These are phyloP conservation scores for Zootoca vivipara DNA, from an alignment of 2,113 vertebrate species.

Conservation along the genomic window DNA sequence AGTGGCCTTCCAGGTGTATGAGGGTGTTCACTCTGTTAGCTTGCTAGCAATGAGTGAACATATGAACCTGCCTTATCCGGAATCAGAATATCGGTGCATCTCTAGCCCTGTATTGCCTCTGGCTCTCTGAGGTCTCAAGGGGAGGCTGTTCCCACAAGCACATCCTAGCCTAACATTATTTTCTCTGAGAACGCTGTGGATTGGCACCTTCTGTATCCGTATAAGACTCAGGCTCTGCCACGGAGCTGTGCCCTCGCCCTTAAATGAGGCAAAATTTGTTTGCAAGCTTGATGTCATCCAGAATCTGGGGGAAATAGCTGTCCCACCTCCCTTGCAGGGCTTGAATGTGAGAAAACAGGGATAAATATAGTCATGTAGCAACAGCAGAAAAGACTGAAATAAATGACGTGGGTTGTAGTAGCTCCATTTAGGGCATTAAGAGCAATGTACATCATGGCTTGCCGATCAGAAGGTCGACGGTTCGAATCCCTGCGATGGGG, in stretches of 20 bases:
- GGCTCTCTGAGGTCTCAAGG: background rate
- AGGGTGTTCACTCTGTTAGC: too few relatives aligned
- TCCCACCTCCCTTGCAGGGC: background rate
- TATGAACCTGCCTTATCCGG: background rate
- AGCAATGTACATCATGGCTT: background rate
- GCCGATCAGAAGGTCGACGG: too few relatives aligned
- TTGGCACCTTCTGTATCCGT: too few relatives aligned
- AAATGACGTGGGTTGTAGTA: background rate
- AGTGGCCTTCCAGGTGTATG: too few relatives aligned
- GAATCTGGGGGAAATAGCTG: background rate
- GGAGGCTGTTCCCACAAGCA: too few relatives aligned
- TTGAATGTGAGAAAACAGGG: background rate
- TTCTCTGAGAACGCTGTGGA: background rate
- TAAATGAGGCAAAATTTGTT: background rate
- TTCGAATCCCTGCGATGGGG: too few relatives aligned
- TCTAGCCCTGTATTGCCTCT: background rate
- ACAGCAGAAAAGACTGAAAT: fast-evolving
- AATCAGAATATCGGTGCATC: background rate
- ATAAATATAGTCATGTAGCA: background rate
- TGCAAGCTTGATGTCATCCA: background rate
- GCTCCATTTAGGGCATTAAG: background rate
- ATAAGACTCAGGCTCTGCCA: background rate
- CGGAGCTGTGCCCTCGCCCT: background rate
- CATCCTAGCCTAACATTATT: background rate
- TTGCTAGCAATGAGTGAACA: too few relatives aligned